phyloP scores from a whole-genome alignment of 2,888 invertebrate species.

The Tipula lateralis region DNA sequence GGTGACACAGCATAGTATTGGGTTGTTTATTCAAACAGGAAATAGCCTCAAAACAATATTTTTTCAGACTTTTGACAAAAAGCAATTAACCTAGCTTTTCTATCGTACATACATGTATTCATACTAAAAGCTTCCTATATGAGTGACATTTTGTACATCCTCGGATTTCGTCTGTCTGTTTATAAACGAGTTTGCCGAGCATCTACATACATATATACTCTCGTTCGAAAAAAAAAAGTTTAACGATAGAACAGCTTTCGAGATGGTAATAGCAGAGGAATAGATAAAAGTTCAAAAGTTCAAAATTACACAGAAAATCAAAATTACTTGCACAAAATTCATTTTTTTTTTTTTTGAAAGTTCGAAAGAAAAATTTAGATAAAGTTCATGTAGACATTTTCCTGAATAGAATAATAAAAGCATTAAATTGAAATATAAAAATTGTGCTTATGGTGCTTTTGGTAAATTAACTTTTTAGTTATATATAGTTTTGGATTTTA shows the following conservation, averaged over 20 bases:
- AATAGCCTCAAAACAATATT: neutral
- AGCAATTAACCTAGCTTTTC: neutral
- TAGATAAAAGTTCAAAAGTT: slow-evolving; percentile 1
- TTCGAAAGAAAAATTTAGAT: slow-evolving; percentile 4
- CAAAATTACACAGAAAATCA: neutral
- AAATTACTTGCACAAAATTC: neutral
- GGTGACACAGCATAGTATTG: neutral
- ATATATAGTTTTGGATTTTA: neutral
- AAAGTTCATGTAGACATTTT: slow-evolving; percentile 12
- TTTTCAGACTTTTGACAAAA: too few species aligned
- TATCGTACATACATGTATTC: neutral
- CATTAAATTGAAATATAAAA: slow-evolving; percentile 11
- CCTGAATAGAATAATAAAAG: neutral
- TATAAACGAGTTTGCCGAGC: neutral
- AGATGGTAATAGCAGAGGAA: neutral
- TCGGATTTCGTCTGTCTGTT: neutral
- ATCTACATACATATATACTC: too few species aligned
- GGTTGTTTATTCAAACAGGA: neutral
- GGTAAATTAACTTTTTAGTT: slow-evolving; percentile 7
- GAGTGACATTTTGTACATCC: neutral
- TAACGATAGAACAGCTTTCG: neutral
- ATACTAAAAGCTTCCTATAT: neutral
- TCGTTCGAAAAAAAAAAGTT: neutral
- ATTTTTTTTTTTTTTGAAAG: neutral
- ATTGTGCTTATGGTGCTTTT: neutral